These are phyloP conservation scores for Pantherophis alleghaniensis DNA, from an alignment of 2,797 vertebrate species.

Conservation along the genomic window DNA sequence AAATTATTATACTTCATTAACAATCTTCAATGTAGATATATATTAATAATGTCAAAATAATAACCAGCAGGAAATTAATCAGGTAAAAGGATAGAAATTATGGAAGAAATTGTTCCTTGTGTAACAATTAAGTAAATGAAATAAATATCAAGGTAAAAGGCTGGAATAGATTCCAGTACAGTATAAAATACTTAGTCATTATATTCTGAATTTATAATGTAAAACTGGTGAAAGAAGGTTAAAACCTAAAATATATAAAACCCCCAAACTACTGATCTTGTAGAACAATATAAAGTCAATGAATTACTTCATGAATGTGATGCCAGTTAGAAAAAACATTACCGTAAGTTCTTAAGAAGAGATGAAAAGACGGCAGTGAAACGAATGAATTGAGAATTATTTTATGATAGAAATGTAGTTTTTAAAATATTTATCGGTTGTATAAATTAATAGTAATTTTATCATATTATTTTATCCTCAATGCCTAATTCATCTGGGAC, in stretches of 20 bases:
- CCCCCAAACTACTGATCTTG: neutral
- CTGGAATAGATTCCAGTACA: neutral
- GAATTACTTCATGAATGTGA: neutral
- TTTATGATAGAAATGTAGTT: neutral
- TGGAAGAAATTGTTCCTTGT: neutral
- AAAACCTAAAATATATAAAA: neutral
- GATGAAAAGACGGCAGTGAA: neutral
- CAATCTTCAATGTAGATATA: neutral
- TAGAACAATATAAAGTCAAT: neutral
- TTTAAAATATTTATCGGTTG: conserved; percentile 2
- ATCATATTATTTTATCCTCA: neutral
- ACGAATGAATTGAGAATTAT: neutral
- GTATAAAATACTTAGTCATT: neutral
- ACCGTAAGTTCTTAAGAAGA: neutral
- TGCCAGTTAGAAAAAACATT: neutral
- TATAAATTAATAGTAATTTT: neutral
- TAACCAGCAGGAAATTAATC: neutral
- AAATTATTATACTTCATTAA: neutral
- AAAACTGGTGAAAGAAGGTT: neutral
- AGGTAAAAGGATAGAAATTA: neutral
- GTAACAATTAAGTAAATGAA: neutral
- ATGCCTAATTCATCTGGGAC: neutral
- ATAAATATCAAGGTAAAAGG: neutral
- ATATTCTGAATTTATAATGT: neutral
- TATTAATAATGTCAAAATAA: neutral